Evolutionary conservation across 2,797 vertebrate genomes (phyloP).

Genomic region (Pogonophryne albipinna): DNA sequence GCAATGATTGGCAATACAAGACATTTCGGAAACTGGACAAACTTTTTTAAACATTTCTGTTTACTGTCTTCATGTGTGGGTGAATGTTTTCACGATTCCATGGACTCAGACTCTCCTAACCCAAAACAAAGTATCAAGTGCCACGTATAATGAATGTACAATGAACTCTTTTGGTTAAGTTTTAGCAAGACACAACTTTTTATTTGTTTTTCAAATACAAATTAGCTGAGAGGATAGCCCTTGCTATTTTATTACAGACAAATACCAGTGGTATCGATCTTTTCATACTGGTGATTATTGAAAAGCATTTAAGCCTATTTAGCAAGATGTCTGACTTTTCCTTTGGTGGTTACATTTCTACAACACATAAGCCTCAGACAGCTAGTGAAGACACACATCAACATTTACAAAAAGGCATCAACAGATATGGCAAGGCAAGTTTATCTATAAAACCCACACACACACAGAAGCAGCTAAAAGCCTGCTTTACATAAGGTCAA

Average conservation of each 20-base stretch:
- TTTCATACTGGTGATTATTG: too few species aligned
- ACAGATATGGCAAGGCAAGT: not conserved
- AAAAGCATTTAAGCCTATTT: not conserved
- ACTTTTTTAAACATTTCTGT: slow-evolving; percentile 33
- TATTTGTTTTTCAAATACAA: too few species aligned
- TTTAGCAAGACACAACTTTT: not conserved
- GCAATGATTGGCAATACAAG: not conserved
- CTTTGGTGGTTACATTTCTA: not conserved
- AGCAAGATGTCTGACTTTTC: not conserved
- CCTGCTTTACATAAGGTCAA: not conserved
- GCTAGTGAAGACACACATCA: not conserved
- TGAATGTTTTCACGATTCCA: slow-evolving; percentile 21
- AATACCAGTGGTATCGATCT: too few species aligned
- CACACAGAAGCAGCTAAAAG: not conserved
- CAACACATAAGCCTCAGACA: not conserved
- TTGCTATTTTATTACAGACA: too few species aligned
- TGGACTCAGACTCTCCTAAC: not conserved
- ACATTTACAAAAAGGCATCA: not conserved
- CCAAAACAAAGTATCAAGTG: slow-evolving; percentile 13
- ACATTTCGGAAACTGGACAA: slow-evolving; percentile 15
- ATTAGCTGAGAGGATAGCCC: too few species aligned
- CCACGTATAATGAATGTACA: not conserved
- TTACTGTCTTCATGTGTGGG: slow-evolving; percentile 26
- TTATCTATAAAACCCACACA: not conserved
- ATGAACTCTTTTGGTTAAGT: not conserved